Conservation (phyloP, 1,140 invertebrate genomes). For the Neotoxoptera formosana region DNA sequence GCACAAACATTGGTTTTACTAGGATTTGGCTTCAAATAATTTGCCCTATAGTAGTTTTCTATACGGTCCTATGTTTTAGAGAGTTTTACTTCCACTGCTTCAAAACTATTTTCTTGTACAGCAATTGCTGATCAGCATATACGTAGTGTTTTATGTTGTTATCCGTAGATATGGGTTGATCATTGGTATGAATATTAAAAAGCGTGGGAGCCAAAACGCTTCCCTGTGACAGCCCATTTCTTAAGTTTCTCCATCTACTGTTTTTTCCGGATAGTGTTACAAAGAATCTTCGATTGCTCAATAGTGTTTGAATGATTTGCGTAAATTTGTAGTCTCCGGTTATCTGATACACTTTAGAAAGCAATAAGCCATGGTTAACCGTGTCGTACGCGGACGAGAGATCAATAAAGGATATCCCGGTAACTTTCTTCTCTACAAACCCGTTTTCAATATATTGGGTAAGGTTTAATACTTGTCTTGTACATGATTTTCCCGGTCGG, state of each 20-base stretch:
- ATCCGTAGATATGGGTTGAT: conserved; percentile 54
- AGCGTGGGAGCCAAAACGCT: conserved; percentile 52
- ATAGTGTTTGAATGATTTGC: neutral
- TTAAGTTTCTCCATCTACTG: conserved; percentile 56
- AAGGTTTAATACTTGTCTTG: conserved; percentile 55
- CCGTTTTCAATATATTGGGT: conserved; percentile 59
- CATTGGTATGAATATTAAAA: conserved; percentile 61
- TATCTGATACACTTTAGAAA: conserved; percentile 50
- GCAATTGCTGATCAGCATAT: too few species aligned
- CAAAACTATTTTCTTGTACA: too few species aligned
- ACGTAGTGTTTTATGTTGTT: conserved; percentile 57
- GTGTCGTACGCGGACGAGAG: conserved; percentile 58
- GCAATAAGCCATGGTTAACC: conserved; percentile 53
- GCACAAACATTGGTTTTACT: too few species aligned
- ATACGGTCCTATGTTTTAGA: too few species aligned
- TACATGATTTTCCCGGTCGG: conserved; percentile 58
- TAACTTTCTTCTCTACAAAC: conserved; percentile 51
- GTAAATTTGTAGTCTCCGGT: conserved; percentile 37
- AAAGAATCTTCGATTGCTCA: too few species aligned
- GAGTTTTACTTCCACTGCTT: too few species aligned
- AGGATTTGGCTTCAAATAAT: too few species aligned
- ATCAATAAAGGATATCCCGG: conserved; percentile 57
- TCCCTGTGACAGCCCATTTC: conserved; percentile 49
- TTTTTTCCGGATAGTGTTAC: too few species aligned
- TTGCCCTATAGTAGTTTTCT: too few species aligned